Conservation (phyloP, 2,113 vertebrate genomes). For the Heloderma charlesbogerti region DNA sequence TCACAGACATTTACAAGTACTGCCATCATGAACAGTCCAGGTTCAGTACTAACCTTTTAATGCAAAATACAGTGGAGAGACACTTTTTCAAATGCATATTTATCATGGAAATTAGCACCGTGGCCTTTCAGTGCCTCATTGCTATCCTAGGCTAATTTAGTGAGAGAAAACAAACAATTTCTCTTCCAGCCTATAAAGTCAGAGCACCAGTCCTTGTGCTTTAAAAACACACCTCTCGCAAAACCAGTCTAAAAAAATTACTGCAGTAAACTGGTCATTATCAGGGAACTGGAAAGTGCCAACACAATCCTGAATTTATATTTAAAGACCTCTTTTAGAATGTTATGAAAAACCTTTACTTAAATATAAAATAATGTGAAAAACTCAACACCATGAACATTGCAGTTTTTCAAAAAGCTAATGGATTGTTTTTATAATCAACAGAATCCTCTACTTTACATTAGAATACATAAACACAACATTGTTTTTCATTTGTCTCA, state of each 20-base stretch:
- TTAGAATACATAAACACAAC: not conserved
- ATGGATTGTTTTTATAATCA: not conserved
- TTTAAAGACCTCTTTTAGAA: not conserved
- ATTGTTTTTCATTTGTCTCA: not conserved
- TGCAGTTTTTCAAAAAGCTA: conserved; percentile 1
- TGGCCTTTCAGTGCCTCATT: not conserved
- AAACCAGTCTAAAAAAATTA: conserved; percentile 5
- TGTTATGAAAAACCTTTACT: not conserved
- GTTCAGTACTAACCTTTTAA: not conserved
- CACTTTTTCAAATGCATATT: not conserved
- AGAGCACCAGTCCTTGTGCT: not conserved
- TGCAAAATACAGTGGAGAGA: not conserved
- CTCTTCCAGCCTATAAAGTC: conserved; percentile 10
- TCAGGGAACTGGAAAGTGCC: conserved; percentile 8
- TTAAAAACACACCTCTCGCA: conserved; percentile 25
- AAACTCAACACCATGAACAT: not conserved
- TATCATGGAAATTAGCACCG: not conserved
- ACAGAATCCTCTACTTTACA: not conserved
- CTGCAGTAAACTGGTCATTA: conserved; percentile 14
- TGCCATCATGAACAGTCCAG: not conserved
- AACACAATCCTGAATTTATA: not conserved
- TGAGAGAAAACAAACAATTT: conserved; percentile 9
- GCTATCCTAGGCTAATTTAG: not conserved
- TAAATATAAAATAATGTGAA: conserved; percentile 22
- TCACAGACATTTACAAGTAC: not conserved